Evolutionary conservation across 2,797 vertebrate genomes (phyloP), one percentile per base, ranked within the genome.

Genomic region (Clarias pachynema): DNA sequence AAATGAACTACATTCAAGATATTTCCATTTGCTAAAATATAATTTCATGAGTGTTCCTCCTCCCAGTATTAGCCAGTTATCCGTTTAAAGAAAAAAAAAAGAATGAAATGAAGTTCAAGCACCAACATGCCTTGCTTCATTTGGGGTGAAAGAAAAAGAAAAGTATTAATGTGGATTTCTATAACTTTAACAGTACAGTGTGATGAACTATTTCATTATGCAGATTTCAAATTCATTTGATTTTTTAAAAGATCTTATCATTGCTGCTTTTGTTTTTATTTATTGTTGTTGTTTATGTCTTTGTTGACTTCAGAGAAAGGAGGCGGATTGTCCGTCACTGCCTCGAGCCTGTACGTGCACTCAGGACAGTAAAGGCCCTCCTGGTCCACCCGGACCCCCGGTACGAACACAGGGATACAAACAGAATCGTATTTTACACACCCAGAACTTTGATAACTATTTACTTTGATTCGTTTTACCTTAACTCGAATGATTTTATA

Each of bases 281-380:
- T 44, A 44, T 49, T 73, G 0, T 31, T 70, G 44, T 65, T 57
- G 18, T 69, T 80, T 57, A 22, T 53, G 24, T 69, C 29, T 26
- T 70, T 85, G 44, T 44, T 83, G 60, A 82, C 84, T 82, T 4
- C 93, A 99, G 98, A 96, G 98, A 91, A 96, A 98, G 92, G 97
- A 99, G 82, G 95, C 91, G 9, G 95, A 96, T 87, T 99, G 98
- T 22, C 97, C 97, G 0, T 94, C 97, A 20, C 92, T 99, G 90
- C 98, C 98, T 84, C 96, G 95, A 87, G 92, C 98, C 90, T 99
- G 98, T 89, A 97, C 97, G 93, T 99, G 98, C 93, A 96, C 96
- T 84, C 96, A 97, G 93, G 93, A 96, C 91, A 98, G 93, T 87
- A 98, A 97, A 89, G 97, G 97, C 49, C 95, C 96, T 9, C 84